Evolutionary conservation across 2,113 vertebrate species (phyloP), one percentile per base, ranked within the genome.

Genomic region (Micromys minutus): DNA sequence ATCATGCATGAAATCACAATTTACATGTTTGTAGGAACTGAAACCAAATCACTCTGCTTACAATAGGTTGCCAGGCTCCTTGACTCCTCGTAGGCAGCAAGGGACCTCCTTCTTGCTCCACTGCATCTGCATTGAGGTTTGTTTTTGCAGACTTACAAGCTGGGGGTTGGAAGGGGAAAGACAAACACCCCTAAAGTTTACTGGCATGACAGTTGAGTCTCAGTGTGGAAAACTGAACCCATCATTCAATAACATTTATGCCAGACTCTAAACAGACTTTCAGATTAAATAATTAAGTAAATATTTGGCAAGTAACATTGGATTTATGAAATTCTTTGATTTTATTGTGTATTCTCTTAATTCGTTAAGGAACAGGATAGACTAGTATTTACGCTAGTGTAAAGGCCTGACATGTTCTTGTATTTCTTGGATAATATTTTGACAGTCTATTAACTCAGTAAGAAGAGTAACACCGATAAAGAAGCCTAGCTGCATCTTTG

Each of bases 11-110:
- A 94, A 92, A 88, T 47, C 31, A 63, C 4, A 84, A 45, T 55
- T 88, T 88, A 92, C 94, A 76, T 94, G 59, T 79, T 76, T 91
- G 87, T 85, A 76, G 94, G 76, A 93, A 92, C 47, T 93, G 91
- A 69, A 74, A 74, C 39, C 52, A 45, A 76, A 34, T 65, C 22
- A 79, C 92, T n/a, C 96, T 89, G 36, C 88, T 87, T 91, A 91
- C 85, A 96, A 39, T 63, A 83, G 83, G 90, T 59, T 83, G 39
- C 26, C 45, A 12, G 86, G 55, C 24, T 74, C 55, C 69, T 52
- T 87, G 67, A 26, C 39, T 76, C 87, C 74, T 63, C 4, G 7
- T 77, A n/a, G 47, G 93, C 72, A 91, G 47, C 90, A 83, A 90
- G 36, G 77, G 83, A 47, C 69, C 42, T 39, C 63, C 39, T 92